Evolutionary conservation across 2,113 vertebrate species (phyloP).

Genomic region (Paramormyrops kingsleyae): DNA sequence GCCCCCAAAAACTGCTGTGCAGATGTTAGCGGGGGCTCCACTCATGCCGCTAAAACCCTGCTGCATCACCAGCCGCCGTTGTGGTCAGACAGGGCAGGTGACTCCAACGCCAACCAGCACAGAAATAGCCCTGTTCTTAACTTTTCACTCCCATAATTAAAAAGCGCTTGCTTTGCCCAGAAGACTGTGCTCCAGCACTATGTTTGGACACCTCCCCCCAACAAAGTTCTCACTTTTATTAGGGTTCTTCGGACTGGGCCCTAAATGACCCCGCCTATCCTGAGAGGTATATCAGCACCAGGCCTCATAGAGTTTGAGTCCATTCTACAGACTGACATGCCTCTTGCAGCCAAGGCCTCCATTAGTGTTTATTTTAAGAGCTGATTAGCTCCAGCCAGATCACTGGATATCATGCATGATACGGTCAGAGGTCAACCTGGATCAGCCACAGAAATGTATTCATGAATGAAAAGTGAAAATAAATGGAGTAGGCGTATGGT

Average conservation of each 20-base stretch:
- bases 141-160: constrained; percentile 45
- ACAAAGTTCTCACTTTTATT: not conserved
- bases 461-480: not conserved
- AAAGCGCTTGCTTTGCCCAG: constrained; percentile 45
- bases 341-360: not conserved
- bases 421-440: not conserved
- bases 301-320: not conserved
- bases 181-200: constrained; percentile 50
- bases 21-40: not conserved
- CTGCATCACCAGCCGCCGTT: not conserved
- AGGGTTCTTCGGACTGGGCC: not conserved
- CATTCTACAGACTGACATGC: not conserved
- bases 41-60: too few relatives aligned
- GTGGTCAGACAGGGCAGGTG: constrained; percentile 16
- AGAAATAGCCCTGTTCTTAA: constrained; percentile 38
- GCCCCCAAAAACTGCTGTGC: not conserved
- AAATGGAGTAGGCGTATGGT: too few relatives aligned
- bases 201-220: constrained; percentile 37
- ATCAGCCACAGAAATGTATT: not conserved
- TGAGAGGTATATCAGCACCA: not conserved
- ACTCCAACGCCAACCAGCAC: constrained; percentile 5
- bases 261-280: not conserved
- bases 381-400: not conserved
- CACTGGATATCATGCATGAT: not conserved
- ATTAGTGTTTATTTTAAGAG: not conserved